Percentiles rank a stretch among this genome's conserved stretches.
Conservation (phyloP, 2,113 vertebrate species). For the Fulmarus glacialis region DNA sequence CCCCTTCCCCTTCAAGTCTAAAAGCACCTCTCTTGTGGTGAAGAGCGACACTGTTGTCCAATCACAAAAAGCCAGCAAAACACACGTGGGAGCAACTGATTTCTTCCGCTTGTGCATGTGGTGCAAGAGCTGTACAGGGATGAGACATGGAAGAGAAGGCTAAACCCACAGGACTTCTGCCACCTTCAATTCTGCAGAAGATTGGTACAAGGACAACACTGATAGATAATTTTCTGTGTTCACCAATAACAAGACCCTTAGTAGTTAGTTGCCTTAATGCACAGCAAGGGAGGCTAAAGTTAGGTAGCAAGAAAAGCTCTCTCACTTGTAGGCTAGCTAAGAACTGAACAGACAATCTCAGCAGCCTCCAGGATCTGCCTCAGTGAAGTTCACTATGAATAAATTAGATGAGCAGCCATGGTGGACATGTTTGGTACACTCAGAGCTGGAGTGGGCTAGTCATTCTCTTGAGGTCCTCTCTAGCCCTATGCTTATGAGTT, state of each 20-base stretch:
- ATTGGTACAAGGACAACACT: background rate
- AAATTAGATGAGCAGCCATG: background rate
- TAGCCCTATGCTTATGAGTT: background rate
- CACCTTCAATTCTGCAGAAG: background rate
- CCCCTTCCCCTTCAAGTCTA: background rate
- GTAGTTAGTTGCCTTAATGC: background rate
- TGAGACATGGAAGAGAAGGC: background rate
- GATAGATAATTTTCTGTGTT: background rate
- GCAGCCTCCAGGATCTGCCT: background rate
- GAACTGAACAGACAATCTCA: background rate
- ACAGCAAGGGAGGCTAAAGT: conserved; percentile 8
- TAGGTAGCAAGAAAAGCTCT: conserved; percentile 4
- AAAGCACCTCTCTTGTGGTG: background rate
- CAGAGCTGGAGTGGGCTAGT: background rate
- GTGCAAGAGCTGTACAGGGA: background rate
- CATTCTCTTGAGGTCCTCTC: background rate
- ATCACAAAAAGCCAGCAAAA: background rate
- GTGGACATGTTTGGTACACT: background rate
- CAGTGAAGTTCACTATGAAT: background rate
- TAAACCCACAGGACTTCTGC: background rate
- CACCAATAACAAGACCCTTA: background rate
- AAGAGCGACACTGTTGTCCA: background rate
- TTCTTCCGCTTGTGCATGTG: background rate
- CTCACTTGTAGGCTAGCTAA: background rate
- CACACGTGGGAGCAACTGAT: background rate